These are phyloP conservation scores for Urophycis tenuis DNA, from an alignment of 2,797 vertebrate species.

Conservation along the genomic window DNA sequence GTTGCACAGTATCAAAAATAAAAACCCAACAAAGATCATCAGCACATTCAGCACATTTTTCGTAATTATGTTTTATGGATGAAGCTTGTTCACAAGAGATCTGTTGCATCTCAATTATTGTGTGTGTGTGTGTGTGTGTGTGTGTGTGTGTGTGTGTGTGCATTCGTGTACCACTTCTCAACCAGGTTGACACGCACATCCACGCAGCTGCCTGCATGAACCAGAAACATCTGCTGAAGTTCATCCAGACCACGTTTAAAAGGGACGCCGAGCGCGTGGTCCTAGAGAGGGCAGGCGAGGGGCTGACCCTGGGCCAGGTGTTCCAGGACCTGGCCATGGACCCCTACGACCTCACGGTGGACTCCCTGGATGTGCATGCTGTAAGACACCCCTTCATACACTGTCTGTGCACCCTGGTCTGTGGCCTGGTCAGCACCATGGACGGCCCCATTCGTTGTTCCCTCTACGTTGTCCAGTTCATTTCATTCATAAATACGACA, in stretches of 20 bases:
- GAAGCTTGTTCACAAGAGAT: neutral
- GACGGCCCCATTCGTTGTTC: no score
- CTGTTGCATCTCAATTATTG: neutral
- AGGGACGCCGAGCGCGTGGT: slow-evolving; percentile 80
- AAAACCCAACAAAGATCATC: neutral
- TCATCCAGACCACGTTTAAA: slow-evolving; percentile 87
- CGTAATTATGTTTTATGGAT: neutral
- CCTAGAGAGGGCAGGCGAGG: slow-evolving; percentile 74
- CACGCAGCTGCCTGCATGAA: slow-evolving; percentile 97
- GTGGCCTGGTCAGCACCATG: neutral
- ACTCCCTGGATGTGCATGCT: slow-evolving; percentile 94
- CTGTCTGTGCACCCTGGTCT: neutral
- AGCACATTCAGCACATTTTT: neutral
- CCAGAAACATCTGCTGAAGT: slow-evolving; percentile 90
- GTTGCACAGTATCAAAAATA: neutral
- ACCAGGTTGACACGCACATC: slow-evolving; percentile 96
- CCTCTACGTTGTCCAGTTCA: neutral
- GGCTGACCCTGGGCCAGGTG: slow-evolving; percentile 83
- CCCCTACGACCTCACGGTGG: slow-evolving; percentile 92
- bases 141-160: neutral
- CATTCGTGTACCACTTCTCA: neutral
- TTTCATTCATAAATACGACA: neutral
- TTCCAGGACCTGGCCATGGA: slow-evolving; percentile 87
- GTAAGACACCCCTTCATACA: slow-evolving; percentile 64
- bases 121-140: neutral